Percentiles rank a stretch among this genome's conserved stretches.
Conservation (phyloP, 2,888 invertebrate genomes). For the Drosophila putrida region DNA sequence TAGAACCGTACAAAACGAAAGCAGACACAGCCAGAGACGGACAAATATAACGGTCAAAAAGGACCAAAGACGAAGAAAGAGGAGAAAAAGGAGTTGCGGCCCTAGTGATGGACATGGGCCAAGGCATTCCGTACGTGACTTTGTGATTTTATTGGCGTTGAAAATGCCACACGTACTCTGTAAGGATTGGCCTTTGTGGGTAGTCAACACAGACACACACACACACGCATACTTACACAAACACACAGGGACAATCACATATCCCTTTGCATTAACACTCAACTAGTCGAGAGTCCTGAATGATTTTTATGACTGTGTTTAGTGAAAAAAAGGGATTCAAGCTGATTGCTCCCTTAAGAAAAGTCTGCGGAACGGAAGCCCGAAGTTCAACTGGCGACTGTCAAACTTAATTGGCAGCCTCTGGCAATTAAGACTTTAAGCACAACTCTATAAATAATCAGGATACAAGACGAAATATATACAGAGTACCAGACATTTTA, state of each 20-base stretch:
- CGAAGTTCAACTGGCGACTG: slow-evolving; percentile 39
- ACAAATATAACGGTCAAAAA: slow-evolving; percentile 1
- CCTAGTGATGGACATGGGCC: slow-evolving; percentile 70
- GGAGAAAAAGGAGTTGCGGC: slow-evolving; percentile 18
- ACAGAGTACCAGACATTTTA: not conserved
- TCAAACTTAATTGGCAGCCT: slow-evolving; percentile 47
- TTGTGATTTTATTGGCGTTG: slow-evolving; percentile 82
- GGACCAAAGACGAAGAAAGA: slow-evolving; percentile 17
- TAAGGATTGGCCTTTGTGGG: slow-evolving; percentile 64
- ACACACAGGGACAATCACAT: slow-evolving; percentile 13
- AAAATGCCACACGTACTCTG: slow-evolving; percentile 75
- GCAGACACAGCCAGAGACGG: slow-evolving; percentile 39
- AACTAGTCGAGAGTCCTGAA: slow-evolving; percentile 70
- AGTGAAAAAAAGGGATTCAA: slow-evolving; percentile 76
- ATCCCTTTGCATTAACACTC: slow-evolving; percentile 73
- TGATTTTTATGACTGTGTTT: slow-evolving; percentile 77
- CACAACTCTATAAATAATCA: slow-evolving; percentile 36
- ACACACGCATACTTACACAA: not conserved
- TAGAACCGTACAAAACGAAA: slow-evolving; percentile 47
- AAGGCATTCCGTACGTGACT: slow-evolving; percentile 78
- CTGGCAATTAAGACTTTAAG: slow-evolving; percentile 43
- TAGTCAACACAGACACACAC: slow-evolving; percentile 7
- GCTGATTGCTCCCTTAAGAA: slow-evolving; percentile 73
- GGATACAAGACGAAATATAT: slow-evolving; percentile 9
- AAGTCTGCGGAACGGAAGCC: slow-evolving; percentile 14